Evolutionary conservation across 1,140 invertebrate genomes (phyloP), one percentile per base, ranked within the genome.

Genomic region (Orius insidiosus): DNA sequence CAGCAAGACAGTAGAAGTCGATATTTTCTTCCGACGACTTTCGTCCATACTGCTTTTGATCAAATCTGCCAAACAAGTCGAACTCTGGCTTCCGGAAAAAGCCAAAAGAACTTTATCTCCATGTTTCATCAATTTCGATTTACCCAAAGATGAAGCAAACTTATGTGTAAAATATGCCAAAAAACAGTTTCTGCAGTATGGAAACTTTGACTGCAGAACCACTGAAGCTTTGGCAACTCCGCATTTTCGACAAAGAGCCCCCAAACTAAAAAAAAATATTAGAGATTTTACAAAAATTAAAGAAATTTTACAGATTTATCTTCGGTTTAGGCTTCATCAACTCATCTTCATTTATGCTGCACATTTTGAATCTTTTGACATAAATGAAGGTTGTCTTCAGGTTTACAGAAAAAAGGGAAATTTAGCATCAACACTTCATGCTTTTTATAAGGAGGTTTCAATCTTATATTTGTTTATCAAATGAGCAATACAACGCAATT

Each of bases 111-210:
- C 72, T 44, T 63, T 66, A 56, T 87, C 79, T 44, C 68, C 72
- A 43, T 70, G 66, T 40, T 64, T 64, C 19, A 88, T 67, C 35
- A 79, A 61, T 59, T 76, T 83, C 8, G 76, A 75, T 69, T 86
- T 88, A 2, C 84, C 85, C 52, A 88, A 68, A 13, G 76, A 71
- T n/a, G 83, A 72, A 55, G 82, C 68, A 62, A 88, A 88, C 60
- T 88, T 88, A 56, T 88, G 85, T 16, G 69, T 72, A 11, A 71
- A 68, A 53, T 68, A 69, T 5, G 60, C 55, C 47, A 78, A 54
- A 59, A 87, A 87, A 62, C 85, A 89, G 9, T 58, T 54, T 53
- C 69, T 63, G 52, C 30, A 53, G 53, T 52, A 40, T 38, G 40
- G 48, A 35, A 36, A 43, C 45, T 7, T 14, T 5, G 11, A 40